Evolutionary conservation across 1,140 invertebrate species (phyloP).

Genomic region (Whitmania pigra): DNA sequence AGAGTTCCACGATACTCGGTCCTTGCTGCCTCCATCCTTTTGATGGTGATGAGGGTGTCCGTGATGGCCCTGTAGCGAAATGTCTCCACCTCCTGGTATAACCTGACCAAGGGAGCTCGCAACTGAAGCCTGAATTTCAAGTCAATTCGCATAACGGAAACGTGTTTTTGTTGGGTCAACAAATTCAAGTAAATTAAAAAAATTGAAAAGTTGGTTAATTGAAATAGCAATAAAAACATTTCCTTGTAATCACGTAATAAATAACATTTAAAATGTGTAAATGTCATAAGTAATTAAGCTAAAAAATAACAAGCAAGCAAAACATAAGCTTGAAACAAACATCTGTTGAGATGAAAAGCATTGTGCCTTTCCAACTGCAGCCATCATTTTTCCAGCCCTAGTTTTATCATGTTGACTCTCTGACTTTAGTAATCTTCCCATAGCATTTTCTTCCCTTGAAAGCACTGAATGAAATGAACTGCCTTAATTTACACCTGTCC

Average conservation of each 20-base stretch:
- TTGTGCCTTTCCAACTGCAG: slow-evolving; percentile 79
- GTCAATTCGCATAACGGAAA: too few relatives aligned
- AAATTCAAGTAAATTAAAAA: too few relatives aligned
- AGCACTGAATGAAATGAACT: slow-evolving; percentile 48
- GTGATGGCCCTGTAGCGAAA: slow-evolving; percentile 83
- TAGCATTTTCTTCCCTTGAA: slow-evolving; percentile 85
- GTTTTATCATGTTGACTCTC: slow-evolving; percentile 80
- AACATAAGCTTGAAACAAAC: slow-evolving; percentile 25
- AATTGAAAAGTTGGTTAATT: too few relatives aligned
- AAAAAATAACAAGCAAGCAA: too few relatives aligned
- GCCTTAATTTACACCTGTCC: too few relatives aligned
- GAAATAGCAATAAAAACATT: too few relatives aligned
- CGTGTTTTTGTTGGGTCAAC: too few relatives aligned
- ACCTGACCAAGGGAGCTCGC: slow-evolving; percentile 66
- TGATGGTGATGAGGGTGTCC: slow-evolving; percentile 77
- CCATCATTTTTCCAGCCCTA: slow-evolving; percentile 77
- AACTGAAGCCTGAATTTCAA: too few relatives aligned
- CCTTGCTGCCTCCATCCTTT: slow-evolving; percentile 81
- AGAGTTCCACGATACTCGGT: slow-evolving; percentile 89
- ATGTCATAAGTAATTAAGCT: too few relatives aligned
- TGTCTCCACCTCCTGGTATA: slow-evolving; percentile 92
- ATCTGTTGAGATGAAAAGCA: slow-evolving; percentile 86
- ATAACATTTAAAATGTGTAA: too few relatives aligned
- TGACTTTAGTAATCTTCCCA: slow-evolving; percentile 87
- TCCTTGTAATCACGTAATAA: too few relatives aligned